Conservation (phyloP, 2,113 vertebrate species). For the Rhea pennata region DNA sequence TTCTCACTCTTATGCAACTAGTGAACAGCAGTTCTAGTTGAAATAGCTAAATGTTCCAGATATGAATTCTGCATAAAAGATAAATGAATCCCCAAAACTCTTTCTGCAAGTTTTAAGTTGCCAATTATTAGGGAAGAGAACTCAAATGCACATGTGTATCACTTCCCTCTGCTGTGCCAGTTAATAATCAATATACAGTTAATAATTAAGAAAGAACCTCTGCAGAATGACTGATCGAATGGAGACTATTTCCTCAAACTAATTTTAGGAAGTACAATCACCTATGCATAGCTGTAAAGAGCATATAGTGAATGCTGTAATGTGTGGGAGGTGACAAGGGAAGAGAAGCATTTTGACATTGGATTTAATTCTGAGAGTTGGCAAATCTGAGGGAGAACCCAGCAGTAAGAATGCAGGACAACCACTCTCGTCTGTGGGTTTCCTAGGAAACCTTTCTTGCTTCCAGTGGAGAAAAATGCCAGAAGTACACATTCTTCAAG, state of each 20-base stretch:
- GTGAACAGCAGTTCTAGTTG: no score
- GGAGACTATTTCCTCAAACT: background rate
- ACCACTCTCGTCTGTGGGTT: background rate
- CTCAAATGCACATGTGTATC: background rate
- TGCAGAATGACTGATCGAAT: background rate
- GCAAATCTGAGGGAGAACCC: background rate
- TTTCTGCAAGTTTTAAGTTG: background rate
- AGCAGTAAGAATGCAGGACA: background rate
- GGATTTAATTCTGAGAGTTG: background rate
- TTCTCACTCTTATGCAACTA: background rate
- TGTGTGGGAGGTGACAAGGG: background rate
- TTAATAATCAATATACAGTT: background rate
- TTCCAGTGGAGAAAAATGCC: background rate
- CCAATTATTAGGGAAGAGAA: background rate
- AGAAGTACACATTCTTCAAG: background rate
- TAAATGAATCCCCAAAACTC: background rate
- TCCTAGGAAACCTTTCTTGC: constrained; percentile 15
- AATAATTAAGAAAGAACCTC: background rate
- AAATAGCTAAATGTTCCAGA: no score
- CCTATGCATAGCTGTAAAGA: background rate
- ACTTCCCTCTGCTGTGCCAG: background rate
- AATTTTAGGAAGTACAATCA: background rate
- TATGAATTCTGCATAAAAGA: accelerated
- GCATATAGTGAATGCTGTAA: background rate
- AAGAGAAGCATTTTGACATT: background rate